Base-by-base conservation (phyloP, 2,888 invertebrate genomes). In the Sycophila texana region DNA sequence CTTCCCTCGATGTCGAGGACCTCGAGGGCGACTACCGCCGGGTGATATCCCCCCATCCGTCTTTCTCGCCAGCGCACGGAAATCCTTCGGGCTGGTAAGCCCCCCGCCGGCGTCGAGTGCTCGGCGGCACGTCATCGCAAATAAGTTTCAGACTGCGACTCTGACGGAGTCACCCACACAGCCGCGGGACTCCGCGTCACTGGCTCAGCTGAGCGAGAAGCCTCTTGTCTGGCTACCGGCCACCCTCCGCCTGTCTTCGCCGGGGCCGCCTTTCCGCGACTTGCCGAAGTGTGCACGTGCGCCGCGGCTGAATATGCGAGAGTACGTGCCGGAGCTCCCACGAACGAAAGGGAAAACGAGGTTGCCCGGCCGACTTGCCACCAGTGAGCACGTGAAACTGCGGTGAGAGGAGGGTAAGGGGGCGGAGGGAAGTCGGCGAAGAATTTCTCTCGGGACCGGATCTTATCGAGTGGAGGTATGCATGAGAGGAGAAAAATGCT, bases 301-400 rank as follows among this genome's bases (percentile, higher is more conserved):
- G 20, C n/a, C 18, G 73, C 82, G 85, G 84, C 84, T 85, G 87
- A 86, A 88, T 39, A 39, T 87, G 87, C 85, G 86, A 86, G 87
- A 86, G 86, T 88, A 87, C 88, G 86, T 88, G 86, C 86, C 86
- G 87, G 67, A 18, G 67, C 73, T 83, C 61, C 83, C 85, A 81
- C 82, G 86, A 87, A 86, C 84, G 88, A 88, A 88, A 87, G 87
- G 84, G 87, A 87, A 88, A 88, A 85, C 86, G 85, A 83, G 86
- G 85, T 82, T 85, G 85, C 84, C 85, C 85, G 84, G 84, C 85
- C 85, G 84, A 85, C 84, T 80, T 82, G 39, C 16, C 30, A 51
- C 61, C 61, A n/a, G 57, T 18, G 18, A 57, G 20, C 18, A 57
- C 20, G n/a, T 10, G 57, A 10, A 39, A 30, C 30, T 16, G 39